Evolutionary conservation across 2,888 invertebrate species (phyloP).

Genomic region (Zygothrica quintamaculata): DNA sequence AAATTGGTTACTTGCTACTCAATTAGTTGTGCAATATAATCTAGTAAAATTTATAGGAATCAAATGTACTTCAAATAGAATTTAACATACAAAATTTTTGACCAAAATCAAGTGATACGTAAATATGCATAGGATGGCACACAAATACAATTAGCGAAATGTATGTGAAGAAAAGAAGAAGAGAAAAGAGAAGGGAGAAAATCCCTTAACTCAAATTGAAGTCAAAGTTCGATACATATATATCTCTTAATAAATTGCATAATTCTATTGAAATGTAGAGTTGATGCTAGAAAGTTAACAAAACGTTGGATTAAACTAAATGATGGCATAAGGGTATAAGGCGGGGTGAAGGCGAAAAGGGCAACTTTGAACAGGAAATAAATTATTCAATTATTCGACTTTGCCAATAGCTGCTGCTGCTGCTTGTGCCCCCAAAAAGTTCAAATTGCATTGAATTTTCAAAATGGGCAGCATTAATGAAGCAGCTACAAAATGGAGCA

Average conservation of each 20-base stretch:
- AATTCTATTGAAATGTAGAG: conserved; percentile 58
- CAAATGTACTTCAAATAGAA: conserved; percentile 23
- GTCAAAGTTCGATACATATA: conserved; percentile 9
- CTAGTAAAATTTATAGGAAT: conserved; percentile 32
- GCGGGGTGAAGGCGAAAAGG: too few relatives aligned
- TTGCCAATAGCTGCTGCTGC: conserved; percentile 37
- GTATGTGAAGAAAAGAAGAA: conserved; percentile 5
- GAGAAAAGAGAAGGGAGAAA: neutral
- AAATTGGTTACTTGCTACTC: too few relatives aligned
- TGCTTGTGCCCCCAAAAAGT: too few relatives aligned
- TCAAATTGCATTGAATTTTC: conserved; percentile 79
- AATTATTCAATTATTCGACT: conserved; percentile 76
- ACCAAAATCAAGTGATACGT: conserved; percentile 62
- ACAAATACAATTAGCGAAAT: conserved; percentile 38
- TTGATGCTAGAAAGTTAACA: conserved; percentile 25
- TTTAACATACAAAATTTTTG: conserved; percentile 30
- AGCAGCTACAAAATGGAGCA: conserved; percentile 65
- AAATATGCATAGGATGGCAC: conserved; percentile 48
- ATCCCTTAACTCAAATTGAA: neutral
- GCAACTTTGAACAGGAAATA: conserved; percentile 55
- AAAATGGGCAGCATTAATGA: conserved; percentile 75
- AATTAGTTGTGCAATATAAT: conserved; percentile 63
- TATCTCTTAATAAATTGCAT: conserved; percentile 53
- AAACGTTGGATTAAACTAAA: conserved; percentile 35
- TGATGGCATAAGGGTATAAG: conserved; percentile 42